Conservation (phyloP, 2,888 invertebrate species). For the Gandaritis pyraliata region DNA sequence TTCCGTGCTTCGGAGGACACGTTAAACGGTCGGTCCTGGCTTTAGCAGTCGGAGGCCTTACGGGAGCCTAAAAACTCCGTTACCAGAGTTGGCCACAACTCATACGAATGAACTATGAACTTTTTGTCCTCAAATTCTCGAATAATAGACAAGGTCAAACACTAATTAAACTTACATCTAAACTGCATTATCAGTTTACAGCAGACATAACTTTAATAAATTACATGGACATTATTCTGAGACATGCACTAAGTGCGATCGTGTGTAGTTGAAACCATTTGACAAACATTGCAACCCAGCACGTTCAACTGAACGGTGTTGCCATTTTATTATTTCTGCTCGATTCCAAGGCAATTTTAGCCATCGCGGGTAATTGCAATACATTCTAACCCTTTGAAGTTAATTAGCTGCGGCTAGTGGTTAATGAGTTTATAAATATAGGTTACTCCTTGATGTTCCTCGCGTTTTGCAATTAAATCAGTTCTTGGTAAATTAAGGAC, state of each 20-base stretch:
- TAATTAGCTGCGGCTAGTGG: constrained; percentile 57
- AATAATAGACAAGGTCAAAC: neutral
- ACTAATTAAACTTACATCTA: neutral
- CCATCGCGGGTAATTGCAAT: constrained; percentile 55
- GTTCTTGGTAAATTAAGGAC: constrained; percentile 25
- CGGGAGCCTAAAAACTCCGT: too few species aligned
- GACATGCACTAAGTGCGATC: constrained; percentile 1
- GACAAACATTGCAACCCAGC: constrained; percentile 15
- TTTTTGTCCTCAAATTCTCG: neutral
- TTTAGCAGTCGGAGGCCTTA: too few species aligned
- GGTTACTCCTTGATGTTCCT: constrained; percentile 47
- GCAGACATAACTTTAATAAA: neutral
- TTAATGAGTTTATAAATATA: constrained; percentile 46
- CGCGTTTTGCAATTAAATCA: constrained; percentile 29
- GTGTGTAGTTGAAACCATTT: constrained; percentile 22
- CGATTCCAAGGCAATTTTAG: constrained; percentile 39
- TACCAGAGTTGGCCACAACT: too few species aligned
- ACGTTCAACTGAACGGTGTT: constrained; percentile 26
- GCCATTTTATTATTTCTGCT: constrained; percentile 36
- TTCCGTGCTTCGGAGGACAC: too few species aligned
- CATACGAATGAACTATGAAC: too few species aligned
- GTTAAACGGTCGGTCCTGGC: too few species aligned
- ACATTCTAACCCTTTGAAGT: constrained; percentile 68
- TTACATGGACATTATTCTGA: neutral
- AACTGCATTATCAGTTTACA: neutral